A percentile compares a stretch with the other conserved stretches of the same genome.
Evolutionary conservation across 1,140 invertebrate genomes (phyloP).

Genomic region (Aphidius ervi): DNA sequence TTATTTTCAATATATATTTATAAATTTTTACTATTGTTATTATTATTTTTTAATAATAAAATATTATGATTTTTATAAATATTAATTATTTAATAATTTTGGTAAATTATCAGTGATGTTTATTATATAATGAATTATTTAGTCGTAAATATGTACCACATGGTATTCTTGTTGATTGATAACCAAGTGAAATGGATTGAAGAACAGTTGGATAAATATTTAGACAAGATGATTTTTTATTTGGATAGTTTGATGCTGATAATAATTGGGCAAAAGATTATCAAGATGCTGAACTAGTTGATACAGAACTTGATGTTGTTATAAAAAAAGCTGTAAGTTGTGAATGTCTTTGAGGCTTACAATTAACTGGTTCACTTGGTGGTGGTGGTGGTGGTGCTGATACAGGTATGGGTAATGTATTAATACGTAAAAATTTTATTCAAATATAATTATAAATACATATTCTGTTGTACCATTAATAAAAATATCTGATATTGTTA

Average conservation of each 20-base stretch:
- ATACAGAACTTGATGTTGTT: slow-evolving; percentile 80
- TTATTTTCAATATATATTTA: too few relatives aligned
- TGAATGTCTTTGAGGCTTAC: slow-evolving; percentile 86
- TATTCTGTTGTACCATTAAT: slow-evolving; percentile 90
- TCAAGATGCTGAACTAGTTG: slow-evolving; percentile 86
- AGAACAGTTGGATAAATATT: slow-evolving; percentile 85
- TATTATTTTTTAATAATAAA: too few relatives aligned
- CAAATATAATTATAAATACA: slow-evolving; percentile 89
- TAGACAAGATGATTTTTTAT: slow-evolving; percentile 84
- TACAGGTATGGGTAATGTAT: slow-evolving; percentile 81
- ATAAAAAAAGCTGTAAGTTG: slow-evolving; percentile 86
- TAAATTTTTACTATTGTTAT: too few relatives aligned
- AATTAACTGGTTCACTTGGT: slow-evolving; percentile 76
- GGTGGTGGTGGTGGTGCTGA: slow-evolving; percentile 69
- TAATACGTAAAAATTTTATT: slow-evolving; percentile 84
- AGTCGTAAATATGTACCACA: slow-evolving; percentile 87
- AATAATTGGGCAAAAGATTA: slow-evolving; percentile 87
- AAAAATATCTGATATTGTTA: slow-evolving; percentile 84
- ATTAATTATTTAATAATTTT: too few relatives aligned
- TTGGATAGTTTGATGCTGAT: slow-evolving; percentile 73
- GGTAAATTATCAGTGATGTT: too few relatives aligned
- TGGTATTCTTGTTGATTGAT: slow-evolving; percentile 81
- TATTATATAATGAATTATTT: slow-evolving; percentile 76
- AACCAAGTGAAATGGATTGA: slow-evolving; percentile 89
- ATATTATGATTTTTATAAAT: too few relatives aligned